phyloP scores from a whole-genome alignment of 2,888 invertebrate species.

The Campoletis raptor region DNA sequence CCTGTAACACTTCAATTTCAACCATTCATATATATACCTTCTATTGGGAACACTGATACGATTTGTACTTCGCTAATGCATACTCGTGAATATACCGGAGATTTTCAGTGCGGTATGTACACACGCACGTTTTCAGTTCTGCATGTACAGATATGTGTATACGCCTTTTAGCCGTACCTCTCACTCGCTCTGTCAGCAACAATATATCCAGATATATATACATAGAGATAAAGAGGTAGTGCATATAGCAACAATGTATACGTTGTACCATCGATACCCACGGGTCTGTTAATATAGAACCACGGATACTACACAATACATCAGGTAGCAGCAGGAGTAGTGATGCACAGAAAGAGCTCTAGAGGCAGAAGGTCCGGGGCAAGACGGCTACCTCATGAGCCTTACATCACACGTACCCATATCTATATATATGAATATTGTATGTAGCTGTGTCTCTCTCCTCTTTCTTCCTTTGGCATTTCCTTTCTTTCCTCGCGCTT shows the following conservation, averaged over 20 bases:
- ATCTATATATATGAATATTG: neutral
- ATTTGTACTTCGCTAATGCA: conserved; percentile 28
- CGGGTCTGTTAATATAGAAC: conserved; percentile 25
- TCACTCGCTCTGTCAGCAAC: conserved; percentile 1
- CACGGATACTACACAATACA: conserved; percentile 15
- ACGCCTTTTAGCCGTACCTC: conserved; percentile 4
- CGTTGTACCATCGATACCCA: conserved; percentile 31
- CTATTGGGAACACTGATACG: conserved; percentile 39
- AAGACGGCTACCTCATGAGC: conserved; percentile 35
- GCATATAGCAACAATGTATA: conserved; percentile 18
- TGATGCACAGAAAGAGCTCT: conserved; percentile 37
- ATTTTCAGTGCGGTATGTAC: conserved; percentile 24
- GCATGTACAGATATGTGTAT: neutral
- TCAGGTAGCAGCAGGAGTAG: conserved; percentile 53
- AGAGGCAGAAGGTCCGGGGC: conserved; percentile 61
- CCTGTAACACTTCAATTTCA: conserved; percentile 28
- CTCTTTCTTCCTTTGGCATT: conserved; percentile 51
- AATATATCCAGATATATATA: conserved; percentile 23
- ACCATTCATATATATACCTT: neutral
- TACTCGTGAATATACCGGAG: conserved; percentile 39
- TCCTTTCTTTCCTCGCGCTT: conserved; percentile 61
- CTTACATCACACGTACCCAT: neutral
- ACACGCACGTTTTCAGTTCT: neutral
- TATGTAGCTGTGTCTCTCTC: conserved; percentile 33
- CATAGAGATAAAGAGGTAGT: conserved; percentile 28